Evolutionary conservation across 2,888 invertebrate species (phyloP), one percentile per base, ranked within the genome.

Genomic region (Drosophila anceps): DNA sequence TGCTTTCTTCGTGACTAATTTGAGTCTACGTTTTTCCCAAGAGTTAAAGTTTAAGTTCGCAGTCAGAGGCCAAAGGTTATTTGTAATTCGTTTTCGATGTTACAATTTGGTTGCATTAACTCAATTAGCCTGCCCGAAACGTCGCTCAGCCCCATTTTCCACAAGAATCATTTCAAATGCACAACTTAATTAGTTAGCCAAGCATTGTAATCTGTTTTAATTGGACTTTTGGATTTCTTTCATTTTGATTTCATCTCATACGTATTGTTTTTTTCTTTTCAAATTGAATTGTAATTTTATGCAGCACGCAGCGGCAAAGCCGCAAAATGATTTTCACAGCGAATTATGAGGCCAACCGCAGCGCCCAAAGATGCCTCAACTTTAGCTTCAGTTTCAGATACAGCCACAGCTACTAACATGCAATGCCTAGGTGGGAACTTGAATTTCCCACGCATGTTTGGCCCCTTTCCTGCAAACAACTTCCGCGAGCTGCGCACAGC

Each of bases 1-100:
- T n/a, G n/a, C 82, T 85, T 88, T 85, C 74, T 77, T 86, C 86
- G 86, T 86, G 88, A 86, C 86, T 84, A 82, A 88, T 78, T 78
- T 73, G 53, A 60, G 70, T 62, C 72, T 67, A 84, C 82, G 84
- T 80, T 86, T 86, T 86, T 75, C 86, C 76, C 48, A 50, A 81
- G 58, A 69, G 46, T 24, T 44, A 69, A 59, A 79, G 37, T 27
- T 54, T 12, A 54, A 39, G 27, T 13, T 18, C 1, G 27, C 37
- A 39, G 76, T 72, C 66, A 70, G 59, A 69, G 73, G 70, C 70
- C 69, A 73, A 59, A 79, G 83, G 75, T 81, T 82, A 85, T 71
- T 71, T 75, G 75, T 71, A 79, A 67, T 73, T 81, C 79, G 73
- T 39, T 55, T 67, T 37, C 78, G 72, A 68, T 85, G 88, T 76